These are phyloP conservation scores for Pseudomyrmex gracilis DNA, from an alignment of 1,140 invertebrate genomes.

Conservation along the genomic window DNA sequence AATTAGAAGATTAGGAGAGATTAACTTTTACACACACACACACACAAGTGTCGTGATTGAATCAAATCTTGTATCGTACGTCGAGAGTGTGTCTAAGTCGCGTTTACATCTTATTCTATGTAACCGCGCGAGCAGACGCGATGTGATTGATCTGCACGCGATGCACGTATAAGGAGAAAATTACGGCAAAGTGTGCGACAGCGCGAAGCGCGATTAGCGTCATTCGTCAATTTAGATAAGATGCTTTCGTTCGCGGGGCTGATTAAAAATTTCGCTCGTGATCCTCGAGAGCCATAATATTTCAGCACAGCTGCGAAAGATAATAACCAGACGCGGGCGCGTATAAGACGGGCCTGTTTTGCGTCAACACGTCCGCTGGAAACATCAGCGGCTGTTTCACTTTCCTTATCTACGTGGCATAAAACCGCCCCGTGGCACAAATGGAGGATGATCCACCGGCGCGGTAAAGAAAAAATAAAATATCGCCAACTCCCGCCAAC, in stretches of 20 bases:
- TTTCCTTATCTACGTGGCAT: slow-evolving; percentile 26
- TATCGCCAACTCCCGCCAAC: slow-evolving; percentile 21
- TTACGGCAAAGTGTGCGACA: slow-evolving; percentile 14
- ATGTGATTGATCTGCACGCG: background rate
- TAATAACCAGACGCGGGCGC: slow-evolving; percentile 51
- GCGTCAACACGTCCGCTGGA: slow-evolving; percentile 51
- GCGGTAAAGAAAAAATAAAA: slow-evolving; percentile 9
- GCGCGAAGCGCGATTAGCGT: slow-evolving; percentile 26
- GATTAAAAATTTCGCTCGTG: slow-evolving; percentile 54
- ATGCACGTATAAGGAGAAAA: background rate
- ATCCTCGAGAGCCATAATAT: slow-evolving; percentile 47
- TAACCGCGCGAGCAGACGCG: too few species aligned
- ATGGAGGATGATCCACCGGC: slow-evolving; percentile 51
- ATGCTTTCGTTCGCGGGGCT: slow-evolving; percentile 17
- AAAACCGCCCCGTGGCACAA: slow-evolving; percentile 1
- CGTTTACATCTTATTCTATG: background rate
- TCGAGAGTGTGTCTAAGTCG: background rate
- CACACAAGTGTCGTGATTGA: slow-evolving; percentile 14
- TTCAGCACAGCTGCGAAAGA: slow-evolving; percentile 53
- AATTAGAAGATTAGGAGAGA: background rate
- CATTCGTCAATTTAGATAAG: slow-evolving; percentile 53
- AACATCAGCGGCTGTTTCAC: slow-evolving; percentile 50
- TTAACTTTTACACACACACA: slow-evolving; percentile 9
- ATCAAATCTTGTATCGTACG: background rate
- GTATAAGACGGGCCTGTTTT: slow-evolving; percentile 54